These are phyloP conservation scores for Ateles fusciceps DNA, from an alignment of 2,797 vertebrate genomes.

Conservation along the genomic window DNA sequence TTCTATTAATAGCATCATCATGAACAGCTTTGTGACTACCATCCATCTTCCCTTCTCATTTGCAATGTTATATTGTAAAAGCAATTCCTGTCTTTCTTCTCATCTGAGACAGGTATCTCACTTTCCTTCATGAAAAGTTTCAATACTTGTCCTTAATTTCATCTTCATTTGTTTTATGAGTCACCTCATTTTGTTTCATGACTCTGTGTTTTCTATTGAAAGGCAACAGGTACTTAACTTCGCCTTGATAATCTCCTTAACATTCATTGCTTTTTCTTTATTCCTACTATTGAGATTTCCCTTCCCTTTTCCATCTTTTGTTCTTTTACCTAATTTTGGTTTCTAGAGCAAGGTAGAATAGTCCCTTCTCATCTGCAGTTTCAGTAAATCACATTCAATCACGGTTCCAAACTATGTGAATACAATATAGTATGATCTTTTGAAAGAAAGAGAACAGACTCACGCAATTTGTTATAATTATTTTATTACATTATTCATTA, in stretches of 20 bases:
- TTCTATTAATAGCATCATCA: neutral
- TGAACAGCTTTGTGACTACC: neutral
- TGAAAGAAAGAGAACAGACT: neutral
- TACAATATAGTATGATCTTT: neutral
- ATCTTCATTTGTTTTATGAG: neutral
- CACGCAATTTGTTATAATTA: neutral
- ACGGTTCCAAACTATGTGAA: neutral
- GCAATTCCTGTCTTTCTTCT: neutral
- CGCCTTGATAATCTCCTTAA: constrained; percentile 33
- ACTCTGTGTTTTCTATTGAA: neutral
- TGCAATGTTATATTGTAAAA: neutral
- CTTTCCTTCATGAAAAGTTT: neutral
- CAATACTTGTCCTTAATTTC: neutral
- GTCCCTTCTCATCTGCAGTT: neutral
- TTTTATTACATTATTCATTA: neutral
- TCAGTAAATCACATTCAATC: neutral
- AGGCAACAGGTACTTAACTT: neutral
- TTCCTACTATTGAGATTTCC: constrained; percentile 52
- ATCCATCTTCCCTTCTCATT: neutral
- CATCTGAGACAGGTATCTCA: neutral
- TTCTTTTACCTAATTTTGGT: constrained; percentile 64
- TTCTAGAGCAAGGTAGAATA: neutral
- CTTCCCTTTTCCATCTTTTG: constrained; percentile 52
- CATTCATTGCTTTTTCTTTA: constrained; percentile 52
- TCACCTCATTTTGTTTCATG: neutral